Evolutionary conservation across 2,797 vertebrate species (phyloP), one percentile per base, ranked within the genome.

Genomic region (Gila robusta): DNA sequence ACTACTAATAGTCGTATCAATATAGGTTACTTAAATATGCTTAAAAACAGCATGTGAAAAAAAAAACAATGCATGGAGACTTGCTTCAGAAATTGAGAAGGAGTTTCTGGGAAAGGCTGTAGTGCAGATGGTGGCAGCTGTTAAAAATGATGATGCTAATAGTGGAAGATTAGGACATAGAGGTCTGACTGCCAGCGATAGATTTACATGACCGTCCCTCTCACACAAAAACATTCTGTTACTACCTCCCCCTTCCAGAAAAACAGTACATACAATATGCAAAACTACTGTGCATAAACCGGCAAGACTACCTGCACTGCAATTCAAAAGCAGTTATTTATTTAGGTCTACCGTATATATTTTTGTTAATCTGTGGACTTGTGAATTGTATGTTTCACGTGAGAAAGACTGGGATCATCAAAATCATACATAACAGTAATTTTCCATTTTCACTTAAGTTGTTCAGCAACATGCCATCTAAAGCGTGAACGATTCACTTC

Each of bases 131-230:
- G 56, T 49, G 82, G 82, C 84, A 77, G 86, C 64, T 87, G 81
- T 80, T 86, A 52, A 59, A 82, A 73, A 17, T 32, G 70, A 39
- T 78, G 74, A 84, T 10, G n/a, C 16, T 87, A 82, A 78, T 76
- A 47, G 84, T 47, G 69, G 62, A 44, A 79, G 81, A 85, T 71
- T 76, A 85, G 80, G 72, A 52, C 84, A 72, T 72, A 62, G 78
- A 52, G 59, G 78, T 89, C 83, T 74, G 69, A 49, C 77, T 67
- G 81, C 78, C 86, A 86, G 74, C 70, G 54, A 44, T 83, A 87
- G 86, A 92, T 93, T 91, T 90, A 86, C 80, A 81, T 41, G 89
- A 81, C 83, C 74, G 88, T 87, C 78, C 35, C 39, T 83, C 49
- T 21, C 69, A 76, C 71, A 81, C 87, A 82, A 71, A 89, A 16